A percentile compares a stretch with the other conserved stretches of the same genome.
Conservation (phyloP, 2,888 invertebrate species). For the Perizoma affinitatum region DNA sequence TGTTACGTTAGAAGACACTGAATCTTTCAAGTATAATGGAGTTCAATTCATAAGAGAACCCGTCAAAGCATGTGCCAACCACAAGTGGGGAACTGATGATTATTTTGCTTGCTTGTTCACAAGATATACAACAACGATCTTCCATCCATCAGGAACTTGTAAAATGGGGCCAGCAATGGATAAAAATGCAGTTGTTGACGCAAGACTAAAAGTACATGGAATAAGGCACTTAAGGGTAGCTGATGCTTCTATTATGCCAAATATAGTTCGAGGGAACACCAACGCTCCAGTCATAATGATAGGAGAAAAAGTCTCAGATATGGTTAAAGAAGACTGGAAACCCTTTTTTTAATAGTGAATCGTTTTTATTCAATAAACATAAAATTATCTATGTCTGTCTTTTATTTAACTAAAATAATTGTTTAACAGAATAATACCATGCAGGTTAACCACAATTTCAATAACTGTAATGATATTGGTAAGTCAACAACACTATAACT, state of each 20-base stretch:
- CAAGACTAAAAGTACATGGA: conserved; percentile 63
- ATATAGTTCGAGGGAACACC: conserved; percentile 90
- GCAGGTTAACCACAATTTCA: not conserved
- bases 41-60: conserved; percentile 80
- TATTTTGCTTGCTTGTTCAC: conserved; percentile 87
- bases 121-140: conserved; percentile 84
- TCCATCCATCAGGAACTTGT: conserved; percentile 70
- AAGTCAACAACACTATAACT: not conserved
- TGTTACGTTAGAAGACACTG: conserved; percentile 81
- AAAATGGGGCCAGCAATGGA: conserved; percentile 67
- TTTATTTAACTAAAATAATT: not conserved
- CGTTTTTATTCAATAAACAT: too few relatives aligned
- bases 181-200: conserved; percentile 68
- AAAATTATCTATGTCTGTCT: too few relatives aligned
- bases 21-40: conserved; percentile 80
- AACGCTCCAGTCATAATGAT: conserved; percentile 94
- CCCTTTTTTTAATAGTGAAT: conserved; percentile 33
- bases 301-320: conserved; percentile 84
- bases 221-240: conserved; percentile 85
- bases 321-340: conserved; percentile 68
- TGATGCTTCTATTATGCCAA: conserved; percentile 93
- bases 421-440: conserved; percentile 5
- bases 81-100: conserved; percentile 82
- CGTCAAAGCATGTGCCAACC: conserved; percentile 81
- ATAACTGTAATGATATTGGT: conserved; percentile 8